Percentiles rank a stretch among this genome's conserved stretches.
phyloP scores from a whole-genome alignment of 2,113 vertebrate genomes.

The Oxygymnocypris stewartii region DNA sequence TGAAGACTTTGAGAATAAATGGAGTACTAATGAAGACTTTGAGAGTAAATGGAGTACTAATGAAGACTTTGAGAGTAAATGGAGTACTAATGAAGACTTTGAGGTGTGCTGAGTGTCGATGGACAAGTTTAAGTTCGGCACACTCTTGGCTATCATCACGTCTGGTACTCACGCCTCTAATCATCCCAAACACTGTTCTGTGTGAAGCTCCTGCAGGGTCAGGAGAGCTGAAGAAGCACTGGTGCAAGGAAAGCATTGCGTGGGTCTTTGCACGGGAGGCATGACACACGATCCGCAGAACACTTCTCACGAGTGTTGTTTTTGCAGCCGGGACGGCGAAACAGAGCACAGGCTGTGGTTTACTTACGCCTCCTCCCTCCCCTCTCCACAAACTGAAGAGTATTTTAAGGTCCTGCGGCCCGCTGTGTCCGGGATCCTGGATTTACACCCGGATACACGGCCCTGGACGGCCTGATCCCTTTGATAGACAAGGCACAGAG shows the following conservation, averaged over 20 bases:
- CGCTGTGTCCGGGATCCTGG: slow-evolving; percentile 55
- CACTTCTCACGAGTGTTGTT: slow-evolving; percentile 76
- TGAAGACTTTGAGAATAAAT: too few species aligned
- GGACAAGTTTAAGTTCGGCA: neutral
- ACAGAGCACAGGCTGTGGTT: slow-evolving; percentile 47
- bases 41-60: too few species aligned
- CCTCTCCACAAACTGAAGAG: slow-evolving; percentile 12
- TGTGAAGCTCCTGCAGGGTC: slow-evolving; percentile 80
- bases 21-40: too few species aligned
- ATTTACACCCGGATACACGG: slow-evolving; percentile 49
- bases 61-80: too few species aligned
- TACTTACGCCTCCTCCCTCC: neutral
- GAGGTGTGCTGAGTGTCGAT: neutral
- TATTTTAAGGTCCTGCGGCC: slow-evolving; percentile 55
- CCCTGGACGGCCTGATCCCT: slow-evolving; percentile 42
- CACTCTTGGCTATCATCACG: neutral
- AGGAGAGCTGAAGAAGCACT: slow-evolving; percentile 69
- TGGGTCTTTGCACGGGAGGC: slow-evolving; percentile 56
- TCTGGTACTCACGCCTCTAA: neutral
- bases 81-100: too few species aligned
- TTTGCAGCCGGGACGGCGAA: slow-evolving; percentile 63
- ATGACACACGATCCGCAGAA: slow-evolving; percentile 84
- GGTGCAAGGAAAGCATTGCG: slow-evolving; percentile 40
- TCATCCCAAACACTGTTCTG: slow-evolving; percentile 66
- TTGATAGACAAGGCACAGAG: slow-evolving; percentile 65